Evolutionary conservation across 2,888 invertebrate genomes (phyloP), one percentile per base, ranked within the genome.

Genomic region (Thymelicus sylvestris): DNA sequence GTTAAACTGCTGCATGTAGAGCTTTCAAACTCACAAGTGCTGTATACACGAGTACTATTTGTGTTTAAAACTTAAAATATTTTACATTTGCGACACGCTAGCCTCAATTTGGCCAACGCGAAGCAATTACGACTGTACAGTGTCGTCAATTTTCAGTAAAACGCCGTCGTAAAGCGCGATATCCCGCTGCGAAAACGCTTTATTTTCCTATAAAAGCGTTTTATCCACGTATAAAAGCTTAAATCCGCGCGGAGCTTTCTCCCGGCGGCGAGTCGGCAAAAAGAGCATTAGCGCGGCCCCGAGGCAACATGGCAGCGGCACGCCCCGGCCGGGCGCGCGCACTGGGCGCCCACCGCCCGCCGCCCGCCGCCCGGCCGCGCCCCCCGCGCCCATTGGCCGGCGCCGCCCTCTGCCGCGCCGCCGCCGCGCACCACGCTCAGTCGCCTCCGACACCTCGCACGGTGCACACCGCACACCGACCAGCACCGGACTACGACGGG

Each of bases 151-250:
- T 91, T 91, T 89, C 89, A 91, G 92, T 89, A 87, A 91, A 92
- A 88, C 87, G 88, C 84, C 83, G 85, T 87, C 89, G 90, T 92
- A 92, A 93, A 92, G 89, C 89, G 90, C 85, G 89, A 92, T 88
- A 91, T 90, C 88, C 92, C 92, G 90, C 91, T 84, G 91, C 87
- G 90, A 88, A 90, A 91, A 91, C 91, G 88, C 89, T 93, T 93
- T 92, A 93, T 93, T 90, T 91, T 91, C 88, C 90, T 87, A 92
- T 93, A 92, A 93, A 92, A 92, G 92, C 93, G 91, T 91, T 93
- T 93, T 91, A 93, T 92, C 90, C 91, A 91, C 92, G 90, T 91
- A 92, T 92, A 93, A 93, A 93, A 93, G 92, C 93, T 93, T 91
- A 92, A 92, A 93, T 93, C 93, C 91, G 89, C 88, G 88, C 87